Base-by-base conservation (phyloP, 2,888 invertebrate species). In the Rotaria macrura region DNA sequence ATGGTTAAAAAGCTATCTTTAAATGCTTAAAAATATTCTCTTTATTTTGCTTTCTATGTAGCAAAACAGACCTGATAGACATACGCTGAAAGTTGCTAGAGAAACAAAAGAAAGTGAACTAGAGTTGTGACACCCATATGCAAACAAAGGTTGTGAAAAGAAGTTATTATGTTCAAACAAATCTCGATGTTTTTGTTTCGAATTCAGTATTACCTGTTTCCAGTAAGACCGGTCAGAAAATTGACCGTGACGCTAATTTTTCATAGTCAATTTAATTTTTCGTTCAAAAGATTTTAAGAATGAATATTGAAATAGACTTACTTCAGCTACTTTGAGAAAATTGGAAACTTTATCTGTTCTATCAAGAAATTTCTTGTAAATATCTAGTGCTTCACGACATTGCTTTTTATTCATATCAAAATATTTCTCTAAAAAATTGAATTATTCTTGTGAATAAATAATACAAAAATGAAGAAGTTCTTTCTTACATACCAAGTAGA, bases 361-460 rank as follows among this genome's bases (percentile, higher is more conserved):
- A 89, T 96, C 95, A 89, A 99, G 93, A 92, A 99, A 99, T 92
- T 96, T 96, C 92, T 97, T 99, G 92, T 99, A 99, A 90, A 97
- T 94, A 90, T 99, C 98, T 91, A 99, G 93, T 89, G 97, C 97
- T 90, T 99, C 97, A 89, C 96, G 94, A 90, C 96, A 96, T 91
- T 97, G 96, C 92, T 99, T 99, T 92, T 98, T 98, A 92, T 97
- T 97, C 97, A 99, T 98, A 91, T 97, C 97, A 92, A 99, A 99
- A 92, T 96, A 99, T 92, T 99, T 98, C 93, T 99, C 98, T 90
- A 90, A 87, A 90, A 89, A 74, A 83, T 17, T 12, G 52, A 52
- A 20, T 49, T n/a, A n/a, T n/a, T n/a, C n/a, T n/a, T n/a, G n/a
- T n/a, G n/a, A n/a, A n/a, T n/a, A n/a, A n/a, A 29, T 29, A 65